These are phyloP conservation scores for Corythoichthys intestinalis DNA, from an alignment of 2,113 vertebrate species.

Conservation along the genomic window DNA sequence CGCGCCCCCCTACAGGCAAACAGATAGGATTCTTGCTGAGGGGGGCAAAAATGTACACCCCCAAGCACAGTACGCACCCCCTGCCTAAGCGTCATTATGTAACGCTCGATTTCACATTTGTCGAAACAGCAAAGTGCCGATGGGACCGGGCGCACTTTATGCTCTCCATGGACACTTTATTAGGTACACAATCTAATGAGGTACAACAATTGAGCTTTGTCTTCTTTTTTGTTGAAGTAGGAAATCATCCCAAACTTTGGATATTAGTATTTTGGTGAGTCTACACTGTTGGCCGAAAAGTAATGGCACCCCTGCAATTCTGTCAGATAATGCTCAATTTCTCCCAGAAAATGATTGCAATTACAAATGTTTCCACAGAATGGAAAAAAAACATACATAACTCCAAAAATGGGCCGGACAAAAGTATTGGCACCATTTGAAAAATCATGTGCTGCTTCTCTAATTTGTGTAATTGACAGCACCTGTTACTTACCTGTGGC, in stretches of 20 bases:
- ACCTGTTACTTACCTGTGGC: no score
- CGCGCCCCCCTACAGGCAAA: slow-evolving; percentile 19
- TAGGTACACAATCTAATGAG: neutral
- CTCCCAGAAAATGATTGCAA: no score
- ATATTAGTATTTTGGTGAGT: no score
- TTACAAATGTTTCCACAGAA: no score
- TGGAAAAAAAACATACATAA: no score
- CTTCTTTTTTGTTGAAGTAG: neutral
- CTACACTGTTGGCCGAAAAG: no score
- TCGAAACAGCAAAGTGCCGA: neutral
- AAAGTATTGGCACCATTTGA: no score
- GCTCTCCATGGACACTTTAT: neutral
- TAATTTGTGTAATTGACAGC: no score
- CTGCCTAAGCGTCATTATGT: neutral
- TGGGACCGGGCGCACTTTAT: neutral
- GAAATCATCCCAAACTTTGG: neutral
- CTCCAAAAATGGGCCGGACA: no score
- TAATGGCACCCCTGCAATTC: no score
- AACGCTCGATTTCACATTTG: slow-evolving; percentile 13
- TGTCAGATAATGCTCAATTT: no score
- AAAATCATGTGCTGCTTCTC: no score
- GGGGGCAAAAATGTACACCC: slow-evolving; percentile 11
- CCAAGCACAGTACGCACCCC: neutral
- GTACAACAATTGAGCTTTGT: neutral
- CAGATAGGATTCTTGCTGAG: slow-evolving; percentile 21